phyloP scores from a whole-genome alignment of 2,797 vertebrate species.

The Psittacula derbiana region DNA sequence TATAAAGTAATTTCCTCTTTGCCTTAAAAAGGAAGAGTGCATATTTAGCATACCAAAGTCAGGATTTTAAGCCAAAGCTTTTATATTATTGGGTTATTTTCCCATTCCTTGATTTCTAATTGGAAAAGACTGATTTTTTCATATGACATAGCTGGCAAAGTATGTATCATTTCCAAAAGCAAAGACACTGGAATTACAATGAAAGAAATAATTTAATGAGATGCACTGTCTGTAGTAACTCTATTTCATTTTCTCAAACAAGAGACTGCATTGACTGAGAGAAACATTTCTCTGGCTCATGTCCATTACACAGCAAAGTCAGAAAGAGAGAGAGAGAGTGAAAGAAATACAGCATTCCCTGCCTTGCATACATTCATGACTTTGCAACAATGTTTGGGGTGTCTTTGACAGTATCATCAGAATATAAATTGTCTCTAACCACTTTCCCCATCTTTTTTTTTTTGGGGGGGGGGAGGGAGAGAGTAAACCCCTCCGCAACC shows the following conservation, averaged over 20 bases:
- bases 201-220: conserved; percentile 38
- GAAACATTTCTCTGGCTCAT: conserved; percentile 36
- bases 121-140: not conserved
- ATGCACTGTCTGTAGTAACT: conserved; percentile 17
- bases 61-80: not conserved
- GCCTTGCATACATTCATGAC: not conserved
- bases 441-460: not conserved
- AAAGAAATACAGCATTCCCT: conserved; percentile 1
- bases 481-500: not conserved
- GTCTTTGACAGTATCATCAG: not conserved
- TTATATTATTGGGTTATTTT: not conserved
- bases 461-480: not conserved
- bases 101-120: not conserved
- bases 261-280: conserved; percentile 15
- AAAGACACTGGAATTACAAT: conserved; percentile 6
- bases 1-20: not conserved
- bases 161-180: not conserved
- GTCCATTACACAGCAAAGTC: not conserved
- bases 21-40: not conserved
- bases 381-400: not conserved
- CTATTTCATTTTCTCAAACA: conserved; percentile 37
- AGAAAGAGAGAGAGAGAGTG: not conserved
- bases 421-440: not conserved
- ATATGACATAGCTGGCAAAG: not conserved
- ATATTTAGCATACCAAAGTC: not conserved